phyloP scores from a whole-genome alignment of 1,140 invertebrate species.

The Protaetia brevitarsis region DNA sequence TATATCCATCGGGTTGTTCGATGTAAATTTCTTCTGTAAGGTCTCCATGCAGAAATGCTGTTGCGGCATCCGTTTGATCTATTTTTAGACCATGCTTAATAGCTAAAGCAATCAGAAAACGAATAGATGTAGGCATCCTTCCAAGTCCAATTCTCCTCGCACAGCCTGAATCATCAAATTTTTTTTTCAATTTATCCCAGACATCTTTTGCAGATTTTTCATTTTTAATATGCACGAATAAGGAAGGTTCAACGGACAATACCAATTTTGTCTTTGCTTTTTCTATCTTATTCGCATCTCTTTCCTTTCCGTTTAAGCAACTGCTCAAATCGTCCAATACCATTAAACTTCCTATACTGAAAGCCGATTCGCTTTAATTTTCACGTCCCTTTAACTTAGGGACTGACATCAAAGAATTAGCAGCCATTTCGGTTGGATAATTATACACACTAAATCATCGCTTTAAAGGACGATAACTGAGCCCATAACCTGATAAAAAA shows the following conservation, averaged over 20 bases:
- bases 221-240: constrained; percentile 26
- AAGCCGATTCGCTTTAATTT: constrained; percentile 31
- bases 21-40: too few species aligned
- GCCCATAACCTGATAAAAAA: too few species aligned
- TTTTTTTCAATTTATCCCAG: constrained; percentile 19
- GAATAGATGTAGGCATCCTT: constrained; percentile 25
- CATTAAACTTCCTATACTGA: constrained; percentile 29
- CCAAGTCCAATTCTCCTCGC: constrained; percentile 22
- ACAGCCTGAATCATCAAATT: constrained; percentile 26
- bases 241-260: constrained; percentile 19
- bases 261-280: not conserved
- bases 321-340: constrained; percentile 28
- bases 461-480: too few species aligned
- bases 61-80: too few species aligned
- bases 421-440: too few species aligned
- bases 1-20: too few species aligned
- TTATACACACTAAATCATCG: too few species aligned
- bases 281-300: not conserved
- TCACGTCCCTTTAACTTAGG: constrained; percentile 31
- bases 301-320: not conserved
- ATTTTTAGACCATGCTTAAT: too few species aligned
- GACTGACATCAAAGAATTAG: too few species aligned
- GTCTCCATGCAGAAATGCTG: too few species aligned
- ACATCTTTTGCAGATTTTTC: constrained; percentile 11
- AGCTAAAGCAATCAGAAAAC: too few species aligned